phyloP scores from a whole-genome alignment of 2,797 vertebrate species.

The Vespertilio murinus region DNA sequence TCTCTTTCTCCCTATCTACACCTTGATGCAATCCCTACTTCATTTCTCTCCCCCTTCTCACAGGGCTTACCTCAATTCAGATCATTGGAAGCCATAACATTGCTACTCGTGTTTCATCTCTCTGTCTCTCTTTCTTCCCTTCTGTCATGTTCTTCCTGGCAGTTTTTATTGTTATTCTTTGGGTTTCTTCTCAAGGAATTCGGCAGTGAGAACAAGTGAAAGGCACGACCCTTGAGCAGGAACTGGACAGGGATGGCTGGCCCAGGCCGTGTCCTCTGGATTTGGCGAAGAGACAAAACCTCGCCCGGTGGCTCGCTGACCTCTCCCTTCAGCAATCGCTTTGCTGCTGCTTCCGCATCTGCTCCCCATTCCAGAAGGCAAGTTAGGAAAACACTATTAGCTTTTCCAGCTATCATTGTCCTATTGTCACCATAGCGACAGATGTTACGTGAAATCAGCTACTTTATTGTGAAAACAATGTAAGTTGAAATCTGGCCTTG shows the following conservation, averaged over 20 bases:
- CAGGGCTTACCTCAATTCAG: not conserved
- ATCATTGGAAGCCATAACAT: not conserved
- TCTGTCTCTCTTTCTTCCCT: not conserved
- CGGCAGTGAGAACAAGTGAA: not conserved
- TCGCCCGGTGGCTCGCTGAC: not conserved
- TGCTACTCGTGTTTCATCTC: not conserved
- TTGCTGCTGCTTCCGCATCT: not conserved
- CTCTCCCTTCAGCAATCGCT: not conserved
- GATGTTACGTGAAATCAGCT: slow-evolving; percentile 17
- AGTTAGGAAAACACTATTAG: not conserved
- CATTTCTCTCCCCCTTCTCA: not conserved
- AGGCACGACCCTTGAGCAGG: not conserved
- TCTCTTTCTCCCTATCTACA: not conserved
- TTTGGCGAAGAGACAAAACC: not conserved
- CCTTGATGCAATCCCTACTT: not conserved
- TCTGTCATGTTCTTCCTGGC: not conserved
- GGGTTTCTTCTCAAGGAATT: not conserved
- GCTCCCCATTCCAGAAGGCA: not conserved
- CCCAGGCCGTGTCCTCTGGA: not conserved
- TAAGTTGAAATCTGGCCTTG: slow-evolving; percentile 47
- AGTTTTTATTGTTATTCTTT: not conserved
- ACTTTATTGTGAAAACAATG: not conserved
- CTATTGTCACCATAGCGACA: slow-evolving; percentile 49
- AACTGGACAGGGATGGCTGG: not conserved
- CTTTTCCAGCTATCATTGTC: not conserved